A percentile compares a stretch with the other conserved stretches of the same genome.
Conservation (phyloP, 2,888 invertebrate species). For the Opisthograptis luteolata region DNA sequence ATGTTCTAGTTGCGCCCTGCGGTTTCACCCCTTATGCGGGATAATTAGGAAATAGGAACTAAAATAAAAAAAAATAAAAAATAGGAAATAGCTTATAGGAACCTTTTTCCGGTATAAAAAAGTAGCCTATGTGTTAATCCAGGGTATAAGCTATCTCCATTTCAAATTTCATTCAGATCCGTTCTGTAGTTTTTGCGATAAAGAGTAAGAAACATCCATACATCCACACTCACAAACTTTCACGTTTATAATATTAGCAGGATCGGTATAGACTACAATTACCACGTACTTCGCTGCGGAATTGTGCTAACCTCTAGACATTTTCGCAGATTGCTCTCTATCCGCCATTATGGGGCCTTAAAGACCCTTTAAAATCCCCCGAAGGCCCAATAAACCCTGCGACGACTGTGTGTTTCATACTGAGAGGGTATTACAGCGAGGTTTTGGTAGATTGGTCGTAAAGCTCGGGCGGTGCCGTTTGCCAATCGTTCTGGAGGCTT, state of each 20-base stretch:
- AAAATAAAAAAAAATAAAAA: not conserved
- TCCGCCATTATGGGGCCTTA: conserved; percentile 2
- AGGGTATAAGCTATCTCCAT: too few relatives aligned
- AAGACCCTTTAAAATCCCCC: conserved; percentile 35
- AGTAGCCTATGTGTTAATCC: too few relatives aligned
- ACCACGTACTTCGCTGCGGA: conserved; percentile 2
- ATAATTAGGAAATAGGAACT: too few relatives aligned
- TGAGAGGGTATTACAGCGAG: conserved; percentile 34
- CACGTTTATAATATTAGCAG: too few relatives aligned
- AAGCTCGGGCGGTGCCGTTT: conserved; percentile 29
- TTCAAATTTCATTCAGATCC: too few relatives aligned
- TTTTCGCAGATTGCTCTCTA: conserved; percentile 5
- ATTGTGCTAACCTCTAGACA: conserved; percentile 7
- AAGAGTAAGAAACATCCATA: too few relatives aligned
- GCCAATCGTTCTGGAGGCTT: conserved; percentile 7
- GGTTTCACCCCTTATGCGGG: too few relatives aligned
- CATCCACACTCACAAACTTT: too few relatives aligned
- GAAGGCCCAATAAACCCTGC: conserved; percentile 37
- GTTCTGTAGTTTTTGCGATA: too few relatives aligned
- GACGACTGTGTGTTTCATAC: conserved; percentile 44
- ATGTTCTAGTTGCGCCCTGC: too few relatives aligned
- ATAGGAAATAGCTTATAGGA: not conserved
- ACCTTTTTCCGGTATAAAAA: too few relatives aligned
- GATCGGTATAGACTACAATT: conserved; percentile 5
- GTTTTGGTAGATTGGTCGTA: conserved; percentile 58